These are phyloP conservation scores for Cephus nigrinus DNA, from an alignment of 2,888 invertebrate species.

Conservation along the genomic window DNA sequence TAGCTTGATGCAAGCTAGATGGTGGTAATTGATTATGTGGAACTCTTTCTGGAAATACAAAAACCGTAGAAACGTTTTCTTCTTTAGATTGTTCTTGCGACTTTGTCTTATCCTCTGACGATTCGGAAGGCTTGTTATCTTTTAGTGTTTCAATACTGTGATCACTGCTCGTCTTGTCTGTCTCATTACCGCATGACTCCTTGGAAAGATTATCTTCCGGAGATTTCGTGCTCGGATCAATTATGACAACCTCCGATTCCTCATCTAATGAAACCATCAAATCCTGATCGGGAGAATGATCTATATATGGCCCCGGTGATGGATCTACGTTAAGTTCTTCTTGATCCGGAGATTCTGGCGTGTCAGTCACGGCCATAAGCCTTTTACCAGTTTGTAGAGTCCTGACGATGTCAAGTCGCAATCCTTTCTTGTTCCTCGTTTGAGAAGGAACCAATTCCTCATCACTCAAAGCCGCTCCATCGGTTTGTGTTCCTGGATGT, in stretches of 20 bases:
- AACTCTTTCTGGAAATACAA: conserved; percentile 44
- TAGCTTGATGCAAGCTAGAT: conserved; percentile 56
- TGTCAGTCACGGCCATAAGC: conserved; percentile 66
- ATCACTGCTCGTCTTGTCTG: conserved; percentile 36
- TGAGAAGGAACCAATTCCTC: conserved; percentile 52
- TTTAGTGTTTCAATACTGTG: conserved; percentile 37
- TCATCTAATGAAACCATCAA: conserved; percentile 62
- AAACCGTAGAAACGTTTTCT: conserved; percentile 46
- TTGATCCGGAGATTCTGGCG: conserved; percentile 70
- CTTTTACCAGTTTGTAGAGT: conserved; percentile 62
- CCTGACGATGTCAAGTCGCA: conserved; percentile 59
- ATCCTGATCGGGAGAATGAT: conserved; percentile 66
- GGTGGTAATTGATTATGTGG: conserved; percentile 48
- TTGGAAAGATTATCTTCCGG: conserved; percentile 73
- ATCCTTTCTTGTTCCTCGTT: conserved; percentile 52
- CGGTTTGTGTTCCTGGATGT: conserved; percentile 46
- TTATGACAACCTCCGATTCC: conserved; percentile 74
- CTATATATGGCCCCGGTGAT: conserved; percentile 64
- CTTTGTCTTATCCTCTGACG: conserved; percentile 10
- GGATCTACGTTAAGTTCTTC: conserved; percentile 67
- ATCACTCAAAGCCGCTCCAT: conserved; percentile 50
- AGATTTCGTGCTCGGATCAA: conserved; percentile 72
- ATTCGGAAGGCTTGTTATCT: conserved; percentile 5
- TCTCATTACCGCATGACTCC: conserved; percentile 52
- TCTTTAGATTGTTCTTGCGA: conserved; percentile 28